Evolutionary conservation across 2,888 invertebrate genomes (phyloP).

Genomic region (Apodemia duryi): DNA sequence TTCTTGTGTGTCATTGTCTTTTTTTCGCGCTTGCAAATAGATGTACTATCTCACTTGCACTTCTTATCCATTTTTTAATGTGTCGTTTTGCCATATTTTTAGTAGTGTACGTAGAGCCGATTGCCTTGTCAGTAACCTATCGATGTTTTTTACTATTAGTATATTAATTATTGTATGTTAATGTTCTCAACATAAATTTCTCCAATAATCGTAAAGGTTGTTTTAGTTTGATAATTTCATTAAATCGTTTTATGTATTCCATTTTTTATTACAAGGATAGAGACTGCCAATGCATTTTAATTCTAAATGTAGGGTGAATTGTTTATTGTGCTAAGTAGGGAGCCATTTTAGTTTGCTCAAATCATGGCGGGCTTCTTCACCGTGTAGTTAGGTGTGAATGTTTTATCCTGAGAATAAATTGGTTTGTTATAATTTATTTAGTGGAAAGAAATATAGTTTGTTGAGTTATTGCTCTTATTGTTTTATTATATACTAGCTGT

Average conservation of each 20-base stretch:
- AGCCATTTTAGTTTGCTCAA: constrained; percentile 17
- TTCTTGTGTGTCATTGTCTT: no score
- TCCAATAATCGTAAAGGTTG: background rate
- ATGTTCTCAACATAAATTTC: background rate
- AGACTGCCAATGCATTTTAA: constrained; percentile 14
- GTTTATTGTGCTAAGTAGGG: background rate
- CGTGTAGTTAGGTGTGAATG: constrained; percentile 16
- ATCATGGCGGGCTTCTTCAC: background rate
- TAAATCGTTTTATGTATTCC: background rate
- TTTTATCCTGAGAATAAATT: constrained; percentile 25
- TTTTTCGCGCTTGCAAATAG: no score
- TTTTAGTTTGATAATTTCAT: constrained; percentile 14
- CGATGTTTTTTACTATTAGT: no score
- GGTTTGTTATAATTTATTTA: constrained; percentile 41
- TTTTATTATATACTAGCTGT: constrained; percentile 11
- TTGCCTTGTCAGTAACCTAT: no score
- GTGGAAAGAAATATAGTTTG: constrained; percentile 53
- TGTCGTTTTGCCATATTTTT: no score
- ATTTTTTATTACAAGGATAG: constrained; percentile 15
- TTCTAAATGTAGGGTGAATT: constrained; percentile 3
- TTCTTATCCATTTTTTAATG: no score
- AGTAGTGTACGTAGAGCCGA: no score
- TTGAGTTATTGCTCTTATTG: constrained; percentile 42
- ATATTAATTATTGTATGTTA: no score
- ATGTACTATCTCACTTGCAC: no score